Conservation (phyloP, 64 coral and sea anemone genomes). For the Cladopsammia gracilis region DNA sequence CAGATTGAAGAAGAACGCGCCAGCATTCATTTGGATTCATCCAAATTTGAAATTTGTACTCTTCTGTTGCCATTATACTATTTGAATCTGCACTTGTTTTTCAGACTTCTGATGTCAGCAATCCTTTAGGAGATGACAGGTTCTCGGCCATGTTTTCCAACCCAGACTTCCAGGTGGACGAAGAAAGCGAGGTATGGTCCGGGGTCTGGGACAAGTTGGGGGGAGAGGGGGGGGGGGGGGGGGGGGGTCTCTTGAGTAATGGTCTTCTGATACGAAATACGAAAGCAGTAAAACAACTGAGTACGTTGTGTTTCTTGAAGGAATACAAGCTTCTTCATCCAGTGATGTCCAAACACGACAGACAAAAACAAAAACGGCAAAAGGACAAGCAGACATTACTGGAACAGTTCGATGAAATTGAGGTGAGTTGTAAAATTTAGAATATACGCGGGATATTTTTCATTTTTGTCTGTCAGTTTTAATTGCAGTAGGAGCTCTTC, state of each 20-base stretch:
- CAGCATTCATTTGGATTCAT: no score
- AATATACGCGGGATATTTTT: neutral
- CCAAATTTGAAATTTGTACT: no score
- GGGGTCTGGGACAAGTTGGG: no score
- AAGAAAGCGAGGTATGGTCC: constrained; percentile 90
- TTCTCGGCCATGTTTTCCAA: constrained; percentile 98
- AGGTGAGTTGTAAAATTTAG: constrained; percentile 45
- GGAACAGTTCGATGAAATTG: constrained; percentile 87
- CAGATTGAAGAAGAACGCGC: no score
- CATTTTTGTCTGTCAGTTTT: no score
- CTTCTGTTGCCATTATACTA: no score
- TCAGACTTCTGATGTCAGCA: constrained; percentile 74
- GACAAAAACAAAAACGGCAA: constrained; percentile 70
- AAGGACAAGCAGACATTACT: constrained; percentile 69
- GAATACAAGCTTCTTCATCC: constrained; percentile 90
- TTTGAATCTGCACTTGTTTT: neutral
- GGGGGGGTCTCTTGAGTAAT: no score
- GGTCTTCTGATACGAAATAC: no score
- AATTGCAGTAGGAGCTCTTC: no score
- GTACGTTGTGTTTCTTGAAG: constrained; percentile 18
- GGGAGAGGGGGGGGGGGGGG: no score
- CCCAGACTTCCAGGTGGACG: constrained; percentile 96
- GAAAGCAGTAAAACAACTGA: no score
- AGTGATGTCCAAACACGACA: constrained; percentile 90
- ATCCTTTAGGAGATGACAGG: constrained; percentile 92